Base-by-base conservation (phyloP, 2,888 invertebrate species). In the Barypeithes pellucidus region DNA sequence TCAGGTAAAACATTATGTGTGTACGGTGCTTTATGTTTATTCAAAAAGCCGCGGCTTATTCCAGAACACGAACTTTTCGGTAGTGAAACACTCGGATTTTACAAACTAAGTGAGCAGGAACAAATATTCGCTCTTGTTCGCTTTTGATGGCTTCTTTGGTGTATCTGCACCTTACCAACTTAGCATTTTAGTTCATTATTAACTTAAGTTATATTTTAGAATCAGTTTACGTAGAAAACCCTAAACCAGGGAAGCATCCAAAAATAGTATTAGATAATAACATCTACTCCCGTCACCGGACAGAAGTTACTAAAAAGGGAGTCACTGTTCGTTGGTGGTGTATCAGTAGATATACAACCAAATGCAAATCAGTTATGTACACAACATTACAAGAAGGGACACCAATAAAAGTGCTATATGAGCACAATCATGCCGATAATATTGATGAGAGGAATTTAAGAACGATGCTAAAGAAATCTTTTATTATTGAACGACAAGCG, bases 271-370 rank as follows among this genome's bases (percentile, higher is more conserved):
- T 79, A 39, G 73, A 78, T 65, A 71, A 73, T n/a, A 75, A 77
- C 50, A 76, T 75, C 29, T 79, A 65, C 61, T 59, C 59, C 9
- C 57, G 75, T 43, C 75, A 76, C 8, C 65, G 67, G 41, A 70
- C 74, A n/a, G 62, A 77, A 41, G 69, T 75, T 16, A 47, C 52
- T n/a, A 78, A 74, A 67, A 61, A 33, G 8, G 29, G 65, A 12
- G 22, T 73, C n/a, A 72, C 67, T n/a, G 77, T 76, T 2, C 75
- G 79, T 68, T 79, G 79, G 79, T 67, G 77, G 0, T 79, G 79
- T 39, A 69, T 36, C 14, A 45, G 29, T 14, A 78, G 77, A 57
- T 71, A 63, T 36, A 76, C 67, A 65, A 76, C 76, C 12, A 77
- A 73, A 63, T 79, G 79, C 54, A 75, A 72, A 69, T 77, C 79